Conservation (phyloP, 2,797 vertebrate species). For the Vultur gryphus region DNA sequence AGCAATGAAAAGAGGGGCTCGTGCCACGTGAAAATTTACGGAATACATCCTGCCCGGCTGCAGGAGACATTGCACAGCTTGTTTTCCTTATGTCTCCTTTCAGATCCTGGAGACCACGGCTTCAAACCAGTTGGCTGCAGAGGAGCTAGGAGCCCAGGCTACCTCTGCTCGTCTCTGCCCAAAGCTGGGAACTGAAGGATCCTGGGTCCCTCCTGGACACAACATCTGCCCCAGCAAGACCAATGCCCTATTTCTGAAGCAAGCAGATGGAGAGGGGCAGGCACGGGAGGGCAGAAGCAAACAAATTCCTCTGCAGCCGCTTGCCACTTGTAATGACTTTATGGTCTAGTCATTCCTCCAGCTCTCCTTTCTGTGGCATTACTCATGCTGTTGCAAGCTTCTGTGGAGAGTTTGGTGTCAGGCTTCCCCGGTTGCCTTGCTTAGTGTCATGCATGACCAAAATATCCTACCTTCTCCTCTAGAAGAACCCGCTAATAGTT, state of each 20-base stretch:
- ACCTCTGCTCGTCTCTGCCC: background rate
- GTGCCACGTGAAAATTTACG: accelerated
- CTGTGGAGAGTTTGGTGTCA: background rate
- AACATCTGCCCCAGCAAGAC: background rate
- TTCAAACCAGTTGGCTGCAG: background rate
- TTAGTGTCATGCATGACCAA: background rate
- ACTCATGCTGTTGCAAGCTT: background rate
- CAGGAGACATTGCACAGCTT: background rate
- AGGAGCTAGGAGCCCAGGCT: background rate
- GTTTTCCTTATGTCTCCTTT: background rate
- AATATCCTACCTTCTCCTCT: background rate
- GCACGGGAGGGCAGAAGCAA: background rate
- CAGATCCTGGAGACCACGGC: background rate
- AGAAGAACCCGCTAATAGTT: background rate
- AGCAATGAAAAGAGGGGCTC: background rate
- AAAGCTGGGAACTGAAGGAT: background rate
- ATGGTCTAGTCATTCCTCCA: background rate
- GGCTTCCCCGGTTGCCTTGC: background rate
- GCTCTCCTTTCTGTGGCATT: background rate
- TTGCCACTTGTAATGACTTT: background rate
- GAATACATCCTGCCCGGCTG: background rate
- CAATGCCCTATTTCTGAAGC: background rate
- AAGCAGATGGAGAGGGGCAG: background rate
- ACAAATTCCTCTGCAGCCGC: background rate
- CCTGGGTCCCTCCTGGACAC: background rate